Percentiles rank a stretch among this genome's conserved stretches.
Conservation (phyloP, 2,888 invertebrate genomes). For the Eupithecia exiguata region DNA sequence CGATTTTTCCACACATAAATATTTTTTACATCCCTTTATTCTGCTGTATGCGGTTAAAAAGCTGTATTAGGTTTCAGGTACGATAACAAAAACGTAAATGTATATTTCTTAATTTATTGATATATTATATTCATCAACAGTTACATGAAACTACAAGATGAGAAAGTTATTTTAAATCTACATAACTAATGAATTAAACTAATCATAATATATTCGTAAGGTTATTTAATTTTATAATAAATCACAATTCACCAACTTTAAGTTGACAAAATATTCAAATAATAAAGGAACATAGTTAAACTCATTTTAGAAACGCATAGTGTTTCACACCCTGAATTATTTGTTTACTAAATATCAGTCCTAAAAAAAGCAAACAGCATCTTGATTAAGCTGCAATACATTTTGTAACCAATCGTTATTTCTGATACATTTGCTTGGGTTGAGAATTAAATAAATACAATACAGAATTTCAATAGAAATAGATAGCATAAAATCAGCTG, state of each 20-base stretch:
- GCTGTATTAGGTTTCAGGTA: constrained; percentile 3
- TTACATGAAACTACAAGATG: constrained; percentile 78
- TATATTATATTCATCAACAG: constrained; percentile 76
- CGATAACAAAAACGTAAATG: constrained; percentile 19
- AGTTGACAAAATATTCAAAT: constrained; percentile 76
- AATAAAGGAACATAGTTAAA: constrained; percentile 74
- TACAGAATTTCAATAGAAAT: constrained; percentile 11
- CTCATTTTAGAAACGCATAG: constrained; percentile 60
- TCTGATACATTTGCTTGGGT: constrained; percentile 11
- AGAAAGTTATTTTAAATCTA: constrained; percentile 68
- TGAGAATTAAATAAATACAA: constrained; percentile 3
- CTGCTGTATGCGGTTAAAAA: background rate
- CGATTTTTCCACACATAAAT: background rate
- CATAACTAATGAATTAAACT: constrained; percentile 73
- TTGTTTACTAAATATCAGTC: constrained; percentile 45
- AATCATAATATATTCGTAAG: constrained; percentile 72
- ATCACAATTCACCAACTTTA: constrained; percentile 82
- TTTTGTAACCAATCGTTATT: constrained; percentile 22
- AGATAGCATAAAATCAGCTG: constrained; percentile 8
- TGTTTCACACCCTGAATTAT: constrained; percentile 69
- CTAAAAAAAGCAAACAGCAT: constrained; percentile 38
- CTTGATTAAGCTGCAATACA: constrained; percentile 30
- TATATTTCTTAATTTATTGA: constrained; percentile 78
- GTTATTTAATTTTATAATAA: constrained; percentile 70
- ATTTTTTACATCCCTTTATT: background rate